Percentiles rank a stretch among this genome's conserved stretches.
phyloP scores from a whole-genome alignment of 1,140 invertebrate genomes.

The Aethina tumida region DNA sequence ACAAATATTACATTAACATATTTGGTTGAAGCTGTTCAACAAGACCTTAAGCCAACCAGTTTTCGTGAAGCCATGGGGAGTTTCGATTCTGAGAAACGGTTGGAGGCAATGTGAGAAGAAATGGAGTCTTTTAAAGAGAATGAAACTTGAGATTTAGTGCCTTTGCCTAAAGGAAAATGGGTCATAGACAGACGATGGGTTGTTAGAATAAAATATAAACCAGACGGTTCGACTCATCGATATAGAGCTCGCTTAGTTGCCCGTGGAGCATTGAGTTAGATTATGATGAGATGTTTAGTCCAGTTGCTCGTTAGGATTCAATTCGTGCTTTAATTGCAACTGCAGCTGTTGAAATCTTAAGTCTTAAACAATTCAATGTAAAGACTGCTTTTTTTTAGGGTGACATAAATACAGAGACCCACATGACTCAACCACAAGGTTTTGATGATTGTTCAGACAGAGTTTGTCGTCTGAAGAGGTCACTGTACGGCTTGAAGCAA shows the following conservation, averaged over 20 bases:
- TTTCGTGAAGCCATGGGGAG: too few species aligned
- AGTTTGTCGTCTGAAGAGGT: slow-evolving; percentile 24
- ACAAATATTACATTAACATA: too few species aligned
- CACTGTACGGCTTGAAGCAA: slow-evolving; percentile 24
- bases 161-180: too few species aligned
- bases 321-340: slow-evolving; percentile 35
- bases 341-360: slow-evolving; percentile 26
- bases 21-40: too few species aligned
- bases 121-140: too few species aligned
- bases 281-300: slow-evolving; percentile 36
- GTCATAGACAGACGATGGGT: too few species aligned
- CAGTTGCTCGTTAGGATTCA: slow-evolving; percentile 31
- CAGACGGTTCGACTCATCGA: too few species aligned
- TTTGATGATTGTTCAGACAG: slow-evolving; percentile 19
- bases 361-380: slow-evolving; percentile 35
- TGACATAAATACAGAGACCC: slow-evolving; percentile 34
- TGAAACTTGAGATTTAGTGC: too few species aligned
- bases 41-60: too few species aligned
- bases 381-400: slow-evolving; percentile 38
- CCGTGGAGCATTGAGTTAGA: slow-evolving; percentile 33
- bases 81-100: too few species aligned
- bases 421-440: slow-evolving; percentile 32
- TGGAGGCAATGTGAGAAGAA: too few species aligned
- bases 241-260: slow-evolving; percentile 29
- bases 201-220: too few species aligned